Evolutionary conservation across 2,113 vertebrate species (phyloP).

Genomic region (Hyperopisus bebe): DNA sequence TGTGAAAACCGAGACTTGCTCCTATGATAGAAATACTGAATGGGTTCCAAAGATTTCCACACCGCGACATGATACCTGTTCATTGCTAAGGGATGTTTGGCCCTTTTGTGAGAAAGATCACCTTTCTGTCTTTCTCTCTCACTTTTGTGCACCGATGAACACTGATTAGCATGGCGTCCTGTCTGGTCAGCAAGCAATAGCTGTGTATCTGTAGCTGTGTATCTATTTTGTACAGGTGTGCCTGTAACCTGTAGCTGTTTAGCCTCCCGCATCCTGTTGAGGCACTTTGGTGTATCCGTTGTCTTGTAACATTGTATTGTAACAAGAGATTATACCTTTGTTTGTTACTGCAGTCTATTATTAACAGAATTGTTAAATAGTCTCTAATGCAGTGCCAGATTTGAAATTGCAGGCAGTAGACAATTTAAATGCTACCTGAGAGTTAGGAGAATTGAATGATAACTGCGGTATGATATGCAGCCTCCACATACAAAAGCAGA

Average conservation of each 20-base stretch:
- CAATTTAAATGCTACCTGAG: background rate
- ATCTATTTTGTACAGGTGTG: background rate
- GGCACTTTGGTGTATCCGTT: background rate
- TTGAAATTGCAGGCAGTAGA: background rate
- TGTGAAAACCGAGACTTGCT: background rate
- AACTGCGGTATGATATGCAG: background rate
- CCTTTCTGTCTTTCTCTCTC: background rate
- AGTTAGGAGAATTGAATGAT: background rate
- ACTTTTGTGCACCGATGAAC: background rate
- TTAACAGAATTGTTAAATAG: background rate
- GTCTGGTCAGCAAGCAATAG: background rate
- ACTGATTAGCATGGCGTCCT: background rate
- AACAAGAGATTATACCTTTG: background rate
- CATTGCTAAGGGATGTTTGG: background rate
- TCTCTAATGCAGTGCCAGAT: background rate
- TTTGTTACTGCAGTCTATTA: background rate
- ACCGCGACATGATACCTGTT: background rate
- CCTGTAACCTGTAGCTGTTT: background rate
- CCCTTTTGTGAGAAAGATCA: background rate
- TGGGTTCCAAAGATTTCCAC: background rate
- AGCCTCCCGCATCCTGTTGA: background rate
- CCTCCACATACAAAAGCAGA: background rate
- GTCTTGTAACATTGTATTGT: background rate
- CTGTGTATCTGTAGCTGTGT: background rate
- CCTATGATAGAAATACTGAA: background rate